Evolutionary conservation across 2,113 vertebrate species (phyloP).

Genomic region (Ictalurus punctatus): DNA sequence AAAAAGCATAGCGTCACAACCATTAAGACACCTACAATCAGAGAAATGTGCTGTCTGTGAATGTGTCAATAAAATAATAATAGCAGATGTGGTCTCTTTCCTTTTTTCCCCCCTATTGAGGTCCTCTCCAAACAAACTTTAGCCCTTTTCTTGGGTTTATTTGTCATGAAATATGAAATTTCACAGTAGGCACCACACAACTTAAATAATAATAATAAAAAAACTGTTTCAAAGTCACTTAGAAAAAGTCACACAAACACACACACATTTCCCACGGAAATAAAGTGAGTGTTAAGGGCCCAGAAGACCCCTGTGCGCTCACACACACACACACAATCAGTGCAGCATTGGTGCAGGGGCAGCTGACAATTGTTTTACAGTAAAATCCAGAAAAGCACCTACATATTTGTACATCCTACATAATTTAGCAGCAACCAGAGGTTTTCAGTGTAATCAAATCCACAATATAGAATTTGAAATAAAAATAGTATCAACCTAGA

Average conservation of each 20-base stretch:
- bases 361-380: constrained; percentile 33
- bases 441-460: constrained; percentile 45
- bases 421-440: constrained; percentile 55
- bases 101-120: not conserved
- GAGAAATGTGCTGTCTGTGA: constrained; percentile 29
- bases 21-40: constrained; percentile 24
- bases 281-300: constrained; percentile 9
- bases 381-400: constrained; percentile 35
- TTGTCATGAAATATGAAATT: constrained; percentile 35
- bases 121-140: constrained; percentile 6
- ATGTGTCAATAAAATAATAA: constrained; percentile 7
- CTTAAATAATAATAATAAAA: not conserved
- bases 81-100: constrained; percentile 18
- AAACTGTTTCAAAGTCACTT: constrained; percentile 22
- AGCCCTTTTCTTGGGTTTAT: constrained; percentile 38
- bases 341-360: constrained; percentile 58
- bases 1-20: constrained; percentile 20
- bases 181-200: constrained; percentile 56
- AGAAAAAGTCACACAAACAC: constrained; percentile 22
- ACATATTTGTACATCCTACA: constrained; percentile 47
- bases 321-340: constrained; percentile 23
- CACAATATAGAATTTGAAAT: constrained; percentile 11
- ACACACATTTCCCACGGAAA: not conserved
- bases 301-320: not conserved
- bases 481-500: constrained; percentile 23